Conservation (phyloP, 2,888 invertebrate genomes). For the Lordiphosa fenestrarum region DNA sequence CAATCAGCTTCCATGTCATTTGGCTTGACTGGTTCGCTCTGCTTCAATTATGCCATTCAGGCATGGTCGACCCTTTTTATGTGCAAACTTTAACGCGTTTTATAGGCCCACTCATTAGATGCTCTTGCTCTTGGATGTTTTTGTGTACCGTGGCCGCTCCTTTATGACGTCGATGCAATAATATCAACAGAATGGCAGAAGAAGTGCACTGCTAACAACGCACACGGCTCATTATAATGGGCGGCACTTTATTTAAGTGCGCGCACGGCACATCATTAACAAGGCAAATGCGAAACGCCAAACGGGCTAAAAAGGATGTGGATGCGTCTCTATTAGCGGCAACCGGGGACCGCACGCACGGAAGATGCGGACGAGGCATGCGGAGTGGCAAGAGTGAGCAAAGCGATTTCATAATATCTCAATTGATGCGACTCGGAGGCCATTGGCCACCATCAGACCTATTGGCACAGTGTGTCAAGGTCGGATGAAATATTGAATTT, state of each 20-base stretch:
- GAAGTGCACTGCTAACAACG: slow-evolving; percentile 29
- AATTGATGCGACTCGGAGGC: slow-evolving; percentile 52
- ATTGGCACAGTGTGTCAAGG: slow-evolving; percentile 30
- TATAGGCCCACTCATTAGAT: slow-evolving; percentile 63
- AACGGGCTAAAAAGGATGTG: slow-evolving; percentile 28
- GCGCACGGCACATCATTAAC: slow-evolving; percentile 72
- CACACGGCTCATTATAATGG: slow-evolving; percentile 66
- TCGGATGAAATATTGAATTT: neutral
- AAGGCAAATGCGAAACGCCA: slow-evolving; percentile 52
- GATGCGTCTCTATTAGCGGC: slow-evolving; percentile 61
- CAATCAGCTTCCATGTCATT: slow-evolving; percentile 6
- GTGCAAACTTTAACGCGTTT: slow-evolving; percentile 64
- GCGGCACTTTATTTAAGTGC: slow-evolving; percentile 74
- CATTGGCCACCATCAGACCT: slow-evolving; percentile 45
- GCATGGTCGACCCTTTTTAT: slow-evolving; percentile 36
- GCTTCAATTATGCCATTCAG: slow-evolving; percentile 53
- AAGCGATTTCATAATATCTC: slow-evolving; percentile 70
- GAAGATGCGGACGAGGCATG: slow-evolving; percentile 8
- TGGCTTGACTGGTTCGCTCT: slow-evolving; percentile 13
- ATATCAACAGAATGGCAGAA: slow-evolving; percentile 37
- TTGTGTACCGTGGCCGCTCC: slow-evolving; percentile 47
- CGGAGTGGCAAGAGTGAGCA: slow-evolving; percentile 17
- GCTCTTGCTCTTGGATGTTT: no score
- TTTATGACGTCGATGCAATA: slow-evolving; percentile 62
- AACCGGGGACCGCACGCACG: slow-evolving; percentile 63